Evolutionary conservation across 2,888 invertebrate genomes (phyloP), one percentile per base, ranked within the genome.

Genomic region (Netelia inedita): DNA sequence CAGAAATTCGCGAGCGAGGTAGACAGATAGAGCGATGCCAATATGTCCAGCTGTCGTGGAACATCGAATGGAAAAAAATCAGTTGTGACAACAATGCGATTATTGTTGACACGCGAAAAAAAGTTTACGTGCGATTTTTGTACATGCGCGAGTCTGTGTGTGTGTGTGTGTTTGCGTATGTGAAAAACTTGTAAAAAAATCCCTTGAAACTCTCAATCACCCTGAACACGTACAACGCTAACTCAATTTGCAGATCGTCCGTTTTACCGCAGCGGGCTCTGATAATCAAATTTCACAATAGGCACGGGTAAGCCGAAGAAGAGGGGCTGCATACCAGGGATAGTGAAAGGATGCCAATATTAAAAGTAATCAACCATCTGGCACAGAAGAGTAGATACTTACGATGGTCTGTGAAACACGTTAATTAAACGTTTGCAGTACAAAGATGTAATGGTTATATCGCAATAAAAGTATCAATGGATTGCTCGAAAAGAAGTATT

Each of bases 91-190:
- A 88, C 82, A 83, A 79, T 84, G 79, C 84, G 83, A 87, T 88
- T 88, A 88, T 85, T 87, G 86, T 86, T 88, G 89, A 87, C 86
- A 86, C 78, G 68, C 28, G 57, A 57, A 63, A 61, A 71, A 72
- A 65, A 28, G 53, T 41, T 65, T 16, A 16, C 68, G 46, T 23
- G 28, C 21, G 16, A 10, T n/a, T n/a, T 35, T 3, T 28, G 41
- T 23, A 9, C 19, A 14, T n/a, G 41, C 21, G 57, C 43, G 23
- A 21, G 41, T 35, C n/a, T 21, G 59, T 2, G 9, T 50, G 35
- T 23, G 23, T 11, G 41, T 23, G 21, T 23, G 43, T 41, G 10
- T 23, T 21, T 14, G 14, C 35, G 35, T 16, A 23, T 16, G 41
- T 16, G 41, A 41, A 41, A 72, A 63, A 16, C 9, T 57, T 57